Evolutionary conservation across 2,797 vertebrate genomes (phyloP), one percentile per base, ranked within the genome.

Genomic region (Cynopterus sphinx): DNA sequence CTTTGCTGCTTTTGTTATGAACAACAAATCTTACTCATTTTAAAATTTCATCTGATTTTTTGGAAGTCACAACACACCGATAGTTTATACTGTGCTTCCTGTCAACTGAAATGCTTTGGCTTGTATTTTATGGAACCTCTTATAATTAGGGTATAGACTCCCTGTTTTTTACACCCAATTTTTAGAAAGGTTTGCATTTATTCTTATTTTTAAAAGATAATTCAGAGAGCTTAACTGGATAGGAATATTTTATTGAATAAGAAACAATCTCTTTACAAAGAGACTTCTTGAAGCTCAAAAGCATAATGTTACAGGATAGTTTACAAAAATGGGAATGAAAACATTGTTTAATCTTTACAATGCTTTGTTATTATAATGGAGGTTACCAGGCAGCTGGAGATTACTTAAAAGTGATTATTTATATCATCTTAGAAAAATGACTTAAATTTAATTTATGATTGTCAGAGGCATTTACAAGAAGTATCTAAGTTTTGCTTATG

Each of bases 171-270:
- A 51, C 49, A 61, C 85, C 21, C 79, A n/a, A 63, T 53, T 67
- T 82, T 82, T 49, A 6, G 93, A 87, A 24, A 93, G 51, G 26
- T 51, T 92, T 96, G n/a, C 9, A 31, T 78, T 21, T 86, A 53
- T 77, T 26, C 15, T 26, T 74, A 51, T 65, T 74, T 79, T 67
- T 83, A 46, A 73, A 65, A 57, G 67, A 55, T 55, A 82, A 57
- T 67, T 63, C 46, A 21, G 85, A 88, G 39, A 82, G 17, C 13
- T 93, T 94, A 67, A 46, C 70, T 57, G 82, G 55, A 74, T 57
- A 19, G 7, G 31, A 74, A 43, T 81, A 57, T 49, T 94, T 74
- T 39, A 74, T 51, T 33, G 33, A 90, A 13, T 41, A 24, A 24
- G 53, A 53, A 68, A 46, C 46, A 83, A 51, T 41, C 67, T 82